phyloP scores from a whole-genome alignment of 2,888 invertebrate genomes.

The Rhorus exstirpatorius region DNA sequence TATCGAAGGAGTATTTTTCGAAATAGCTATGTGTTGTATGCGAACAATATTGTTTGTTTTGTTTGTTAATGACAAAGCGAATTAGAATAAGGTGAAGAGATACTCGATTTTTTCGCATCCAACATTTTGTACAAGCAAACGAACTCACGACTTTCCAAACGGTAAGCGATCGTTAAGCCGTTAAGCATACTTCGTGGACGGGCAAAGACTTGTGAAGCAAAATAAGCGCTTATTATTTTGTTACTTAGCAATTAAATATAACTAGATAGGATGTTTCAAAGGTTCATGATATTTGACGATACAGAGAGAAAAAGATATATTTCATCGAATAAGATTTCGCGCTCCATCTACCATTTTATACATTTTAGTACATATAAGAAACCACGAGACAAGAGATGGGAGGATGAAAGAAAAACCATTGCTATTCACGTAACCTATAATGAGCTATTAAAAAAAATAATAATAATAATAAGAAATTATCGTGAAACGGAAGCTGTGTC shows the following conservation, averaged over 20 bases:
- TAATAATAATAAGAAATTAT: too few relatives aligned
- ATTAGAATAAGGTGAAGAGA: constrained; percentile 34
- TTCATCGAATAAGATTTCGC: constrained; percentile 27
- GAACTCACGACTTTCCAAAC: constrained; percentile 33
- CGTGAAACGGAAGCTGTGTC: not conserved
- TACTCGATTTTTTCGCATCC: constrained; percentile 45
- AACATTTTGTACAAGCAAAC: constrained; percentile 57
- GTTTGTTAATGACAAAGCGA: constrained; percentile 29
- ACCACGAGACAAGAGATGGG: not conserved
- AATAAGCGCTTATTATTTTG: constrained; percentile 67
- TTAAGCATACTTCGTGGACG: constrained; percentile 14
- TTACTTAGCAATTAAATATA: constrained; percentile 54
- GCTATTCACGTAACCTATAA: constrained; percentile 42
- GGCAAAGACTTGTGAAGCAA: constrained; percentile 54
- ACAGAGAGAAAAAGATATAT: constrained; percentile 13
- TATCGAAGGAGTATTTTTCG: constrained; percentile 61
- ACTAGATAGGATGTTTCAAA: constrained; percentile 64
- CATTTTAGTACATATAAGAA: constrained; percentile 42
- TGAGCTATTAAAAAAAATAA: constrained; percentile 9
- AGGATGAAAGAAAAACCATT: constrained; percentile 3
- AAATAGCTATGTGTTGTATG: constrained; percentile 41
- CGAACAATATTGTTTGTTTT: constrained; percentile 47
- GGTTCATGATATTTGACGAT: constrained; percentile 40
- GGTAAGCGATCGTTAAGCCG: constrained; percentile 6
- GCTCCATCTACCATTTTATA: constrained; percentile 58